Base-by-base conservation (phyloP, 2,113 vertebrate genomes). In the Dolichallabes microphthalmus region DNA sequence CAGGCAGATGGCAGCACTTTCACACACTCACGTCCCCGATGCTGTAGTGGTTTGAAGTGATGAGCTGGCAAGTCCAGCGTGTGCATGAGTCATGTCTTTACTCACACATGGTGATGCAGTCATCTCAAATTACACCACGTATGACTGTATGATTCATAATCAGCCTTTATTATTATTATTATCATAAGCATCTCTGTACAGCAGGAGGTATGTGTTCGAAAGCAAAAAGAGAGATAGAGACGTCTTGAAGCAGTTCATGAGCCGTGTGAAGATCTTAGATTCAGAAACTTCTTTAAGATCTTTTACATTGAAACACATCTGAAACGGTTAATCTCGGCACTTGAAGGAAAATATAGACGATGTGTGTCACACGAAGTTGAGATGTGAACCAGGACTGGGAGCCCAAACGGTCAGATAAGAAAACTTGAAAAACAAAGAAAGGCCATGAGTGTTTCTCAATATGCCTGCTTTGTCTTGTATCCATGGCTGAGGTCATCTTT, bases 81-180 rank as follows among this genome's bases (percentile, higher is more conserved):
- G 57, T 30, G 30, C 27, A 53, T 80, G 76, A 80, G 55, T 85
- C 76, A 85, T n/a, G 61, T 50, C 8, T 58, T 27, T 69, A 79
- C 82, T 88, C 68, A 73, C 80, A 78, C 78, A 60, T 30, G 9
- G 8, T 63, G 11, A 64, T 75, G 35, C 50, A 30, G 32, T 76
- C 76, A 76, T 30, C 76, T 53, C 11, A 63, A 10, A n/a, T 80
- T 39, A 75, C 80, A 81, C 55, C 53, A 61, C 22, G 35, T 35
- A 58, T 55, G 4, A 75, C 32, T 20, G 20, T 45, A 60, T 60
- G 17, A 88, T 80, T 84, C 77, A 84, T 86, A 78, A 88, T 77
- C 78, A 88, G 82, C 30, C 63, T 88, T 88, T 86, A 88, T 88
- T 88, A 84, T 88, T 86, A 88, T 88, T 88, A 84, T 73, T 69